Evolutionary conservation across 2,888 invertebrate species (phyloP).

Genomic region (Chesias legatella): DNA sequence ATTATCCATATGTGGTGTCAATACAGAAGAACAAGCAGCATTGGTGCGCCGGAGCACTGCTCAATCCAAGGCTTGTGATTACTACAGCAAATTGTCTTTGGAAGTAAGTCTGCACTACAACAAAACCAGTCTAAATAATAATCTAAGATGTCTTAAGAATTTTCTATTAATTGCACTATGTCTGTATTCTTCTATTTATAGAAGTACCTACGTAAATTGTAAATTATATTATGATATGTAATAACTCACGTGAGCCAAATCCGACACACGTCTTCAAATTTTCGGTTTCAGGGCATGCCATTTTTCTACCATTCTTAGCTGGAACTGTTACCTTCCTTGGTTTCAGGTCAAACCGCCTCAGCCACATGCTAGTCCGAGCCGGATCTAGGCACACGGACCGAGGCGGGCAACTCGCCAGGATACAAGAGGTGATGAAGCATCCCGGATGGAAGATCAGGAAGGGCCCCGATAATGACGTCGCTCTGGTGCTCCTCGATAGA

Average conservation of each 20-base stretch:
- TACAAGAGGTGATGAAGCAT: conserved; percentile 61
- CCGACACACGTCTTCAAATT: too few relatives aligned
- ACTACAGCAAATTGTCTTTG: conserved; percentile 72
- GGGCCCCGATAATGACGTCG: conserved; percentile 58
- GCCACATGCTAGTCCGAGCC: conserved; percentile 50
- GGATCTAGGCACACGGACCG: conserved; percentile 49
- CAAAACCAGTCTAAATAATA: too few relatives aligned
- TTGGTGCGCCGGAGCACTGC: conserved; percentile 67
- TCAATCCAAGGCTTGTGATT: conserved; percentile 59
- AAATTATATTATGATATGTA: too few relatives aligned
- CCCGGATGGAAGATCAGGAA: conserved; percentile 58
- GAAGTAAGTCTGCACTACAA: conserved; percentile 55
- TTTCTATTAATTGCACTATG: too few relatives aligned
- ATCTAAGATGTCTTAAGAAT: too few relatives aligned
- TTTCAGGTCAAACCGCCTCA: conserved; percentile 44
- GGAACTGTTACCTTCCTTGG: background rate
- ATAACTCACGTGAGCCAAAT: too few relatives aligned
- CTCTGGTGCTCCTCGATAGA: conserved; percentile 47
- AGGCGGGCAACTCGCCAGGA: conserved; percentile 53
- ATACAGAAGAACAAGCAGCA: conserved; percentile 60
- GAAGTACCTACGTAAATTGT: too few relatives aligned
- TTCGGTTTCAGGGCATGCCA: too few relatives aligned
- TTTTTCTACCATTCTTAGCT: too few relatives aligned
- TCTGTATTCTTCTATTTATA: too few relatives aligned
- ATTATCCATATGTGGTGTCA: conserved; percentile 66